Evolutionary conservation across 2,888 invertebrate genomes (phyloP), one percentile per base, ranked within the genome.

Genomic region (Tiliacea citrago): DNA sequence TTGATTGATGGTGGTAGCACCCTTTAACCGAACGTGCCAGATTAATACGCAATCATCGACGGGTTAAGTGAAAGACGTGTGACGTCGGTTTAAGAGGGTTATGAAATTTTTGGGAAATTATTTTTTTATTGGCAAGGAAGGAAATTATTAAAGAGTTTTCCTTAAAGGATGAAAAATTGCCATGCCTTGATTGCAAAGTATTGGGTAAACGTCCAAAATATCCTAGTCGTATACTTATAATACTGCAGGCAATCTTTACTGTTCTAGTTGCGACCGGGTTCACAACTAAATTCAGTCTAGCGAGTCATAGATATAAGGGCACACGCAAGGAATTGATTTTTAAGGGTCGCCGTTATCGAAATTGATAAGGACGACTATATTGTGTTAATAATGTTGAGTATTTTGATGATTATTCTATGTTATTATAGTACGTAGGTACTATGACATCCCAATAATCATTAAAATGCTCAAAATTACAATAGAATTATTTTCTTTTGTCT

Each of bases 41-140:
- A 87, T 85, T 87, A 87, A 85, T 80, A 83, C 63, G 87, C 86
- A 80, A 85, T 85, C 74, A 85, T 85, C 68, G 87, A 66, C 63
- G 66, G 73, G 69, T 74, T 85, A 80, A 80, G 76, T 69, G 72
- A 72, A 80, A 74, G 74, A 67, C 62, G 67, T 70, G 71, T 71
- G 67, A 69, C 66, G 62, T 35, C 39, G n/a, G 47, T 51, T 53
- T 67, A 53, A 35, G 53, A 47, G 62, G 60, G 82, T 82, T 79
- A 77, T 35, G 29, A 58, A 8, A 10, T 77, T 62, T 62, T 55
- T 3, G 10, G 13, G 35, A 42, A 45, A 67, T 61, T 29, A 47
- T 24, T 49, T 58, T 72, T 67, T 62, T 55, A 72, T 65, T 75
- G 53, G 29, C 60, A 21, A 18, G 18, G 21, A 24, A 4, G 6